Evolutionary conservation across 2,888 invertebrate genomes (phyloP), one percentile per base, ranked within the genome.

Genomic region (Oegoconia quadripuncta): DNA sequence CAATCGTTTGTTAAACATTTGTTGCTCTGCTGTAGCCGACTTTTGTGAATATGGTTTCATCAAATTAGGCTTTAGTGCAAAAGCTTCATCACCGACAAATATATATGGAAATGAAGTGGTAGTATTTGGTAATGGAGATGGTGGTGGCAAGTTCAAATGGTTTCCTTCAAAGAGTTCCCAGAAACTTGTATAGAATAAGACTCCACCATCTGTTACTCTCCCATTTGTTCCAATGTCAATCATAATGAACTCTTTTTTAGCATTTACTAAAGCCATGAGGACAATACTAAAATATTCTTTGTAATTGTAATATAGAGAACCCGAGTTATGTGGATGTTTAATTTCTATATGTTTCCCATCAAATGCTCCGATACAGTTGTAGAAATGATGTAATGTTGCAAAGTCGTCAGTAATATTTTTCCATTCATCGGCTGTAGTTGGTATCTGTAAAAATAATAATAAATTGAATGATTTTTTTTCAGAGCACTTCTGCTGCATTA

Each of bases 11-110:
- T 50, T 48, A 34, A 41, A 45, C 33, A 45, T 42, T 38, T 36
- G 23, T 34, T 45, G 35, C 33, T 39, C 36, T 33, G 28, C n/a
- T 29, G 37, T 38, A 28, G 18, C 22, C 14, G 22, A 20, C 31
- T 7, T 25, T 23, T 30, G 22, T 13, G 34, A 13, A 31, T 31
- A 42, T 15, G 34, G 42, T 28, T 42, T 42, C 35, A 42, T 34
- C 9, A 42, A 20, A 28, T 42, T 28, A 5, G 30, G 26, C 8
- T 12, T 30, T 13, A 38, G 22, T 18, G 35, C 27, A 32, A 48
- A 45, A 22, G 47, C 47, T 40, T 44, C 39, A 44, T 45, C 47
- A 33, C 40, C 44, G n/a, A 50, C 39, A 37, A 39, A 39, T 3
- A 44, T 41, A 34, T 22, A 41, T 14, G 47, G 34, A 16, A 43